A percentile compares a stretch with the other conserved stretches of the same genome.
Evolutionary conservation across 2,797 vertebrate species (phyloP).

Genomic region (Limnodromus scolopaceus): DNA sequence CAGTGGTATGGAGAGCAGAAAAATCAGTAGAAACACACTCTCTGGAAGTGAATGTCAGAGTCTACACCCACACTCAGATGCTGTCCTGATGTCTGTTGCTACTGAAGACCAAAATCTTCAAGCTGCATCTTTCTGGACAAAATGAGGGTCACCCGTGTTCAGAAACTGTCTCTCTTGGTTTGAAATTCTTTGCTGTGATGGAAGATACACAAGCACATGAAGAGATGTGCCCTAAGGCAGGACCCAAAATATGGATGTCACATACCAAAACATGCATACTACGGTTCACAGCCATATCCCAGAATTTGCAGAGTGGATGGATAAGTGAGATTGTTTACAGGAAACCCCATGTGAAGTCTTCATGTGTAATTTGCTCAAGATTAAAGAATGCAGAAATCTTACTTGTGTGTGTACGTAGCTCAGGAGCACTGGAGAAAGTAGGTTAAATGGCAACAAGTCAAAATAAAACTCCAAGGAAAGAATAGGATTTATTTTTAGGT

Average conservation of each 20-base stretch:
- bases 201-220: neutral
- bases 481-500: neutral
- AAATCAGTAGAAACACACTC: neutral
- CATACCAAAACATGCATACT: accelerated
- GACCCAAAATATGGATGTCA: neutral
- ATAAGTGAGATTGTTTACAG: neutral
- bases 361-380: neutral
- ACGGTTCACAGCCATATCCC: neutral
- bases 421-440: neutral
- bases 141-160: neutral
- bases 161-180: neutral
- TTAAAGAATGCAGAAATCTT: neutral
- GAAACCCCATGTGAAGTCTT: neutral
- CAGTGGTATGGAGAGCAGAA: neutral
- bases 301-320: neutral
- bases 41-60: neutral
- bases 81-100: neutral
- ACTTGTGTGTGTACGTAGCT: accelerated
- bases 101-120: neutral
- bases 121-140: neutral
- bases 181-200: neutral
- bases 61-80: neutral
- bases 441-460: neutral
- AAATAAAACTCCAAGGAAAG: neutral
- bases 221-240: neutral